A percentile compares a stretch with the other conserved stretches of the same genome.
These are phyloP conservation scores for Coranthus polyacanthus DNA, from an alignment of 2,797 vertebrate species.

Conservation along the genomic window DNA sequence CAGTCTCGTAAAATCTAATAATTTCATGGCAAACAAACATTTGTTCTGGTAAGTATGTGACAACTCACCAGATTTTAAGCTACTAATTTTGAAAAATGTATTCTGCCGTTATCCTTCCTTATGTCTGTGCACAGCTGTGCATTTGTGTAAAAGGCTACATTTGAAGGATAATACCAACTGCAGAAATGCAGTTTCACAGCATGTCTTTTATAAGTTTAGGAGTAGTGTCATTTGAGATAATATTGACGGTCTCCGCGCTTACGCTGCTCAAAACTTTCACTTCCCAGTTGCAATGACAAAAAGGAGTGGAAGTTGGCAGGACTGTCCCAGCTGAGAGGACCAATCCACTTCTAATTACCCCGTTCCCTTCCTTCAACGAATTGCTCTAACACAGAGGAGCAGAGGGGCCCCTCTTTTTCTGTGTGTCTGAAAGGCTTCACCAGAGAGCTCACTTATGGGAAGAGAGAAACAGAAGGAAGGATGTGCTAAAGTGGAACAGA, in stretches of 20 bases:
- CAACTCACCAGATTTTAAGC: too few species aligned
- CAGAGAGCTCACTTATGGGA: slow-evolving; percentile 55
- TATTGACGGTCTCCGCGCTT: slow-evolving; percentile 29
- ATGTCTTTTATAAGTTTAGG: not conserved
- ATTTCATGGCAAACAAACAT: not conserved
- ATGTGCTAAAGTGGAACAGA: slow-evolving; percentile 66
- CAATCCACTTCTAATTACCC: slow-evolving; percentile 62
- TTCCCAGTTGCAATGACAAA: slow-evolving; percentile 15
- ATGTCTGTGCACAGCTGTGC: too few species aligned
- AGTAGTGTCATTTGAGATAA: not conserved
- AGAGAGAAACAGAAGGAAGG: slow-evolving; percentile 49
- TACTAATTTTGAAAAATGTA: too few species aligned
- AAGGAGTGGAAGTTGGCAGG: slow-evolving; percentile 49
- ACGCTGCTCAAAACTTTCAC: slow-evolving; percentile 49
- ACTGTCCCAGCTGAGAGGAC: slow-evolving; percentile 58
- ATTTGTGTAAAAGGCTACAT: not conserved
- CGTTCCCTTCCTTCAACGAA: slow-evolving; percentile 43
- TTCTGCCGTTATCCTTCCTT: too few species aligned
- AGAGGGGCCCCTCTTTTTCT: slow-evolving; percentile 27
- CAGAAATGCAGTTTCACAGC: not conserved
- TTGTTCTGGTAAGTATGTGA: not conserved
- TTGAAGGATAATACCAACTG: not conserved
- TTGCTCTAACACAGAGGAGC: slow-evolving; percentile 44
- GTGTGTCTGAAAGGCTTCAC: slow-evolving; percentile 43
- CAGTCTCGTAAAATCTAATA: not conserved